Percentiles rank a stretch among this genome's conserved stretches.
Evolutionary conservation across 2,888 invertebrate species (phyloP).

Genomic region (Acrobasis suavella): DNA sequence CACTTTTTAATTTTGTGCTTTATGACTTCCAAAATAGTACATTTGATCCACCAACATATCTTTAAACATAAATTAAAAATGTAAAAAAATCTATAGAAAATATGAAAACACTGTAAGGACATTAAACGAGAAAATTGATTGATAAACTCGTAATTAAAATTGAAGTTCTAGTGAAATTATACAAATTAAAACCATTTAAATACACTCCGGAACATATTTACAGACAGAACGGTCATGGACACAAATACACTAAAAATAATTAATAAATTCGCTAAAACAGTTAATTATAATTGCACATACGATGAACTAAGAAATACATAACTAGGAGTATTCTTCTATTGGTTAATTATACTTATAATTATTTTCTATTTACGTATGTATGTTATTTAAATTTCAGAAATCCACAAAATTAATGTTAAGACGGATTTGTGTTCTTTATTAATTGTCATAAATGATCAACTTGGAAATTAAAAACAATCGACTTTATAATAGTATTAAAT

Average conservation of each 20-base stretch:
- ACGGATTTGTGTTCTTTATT: constrained; percentile 69
- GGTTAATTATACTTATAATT: constrained; percentile 74
- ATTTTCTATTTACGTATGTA: constrained; percentile 78
- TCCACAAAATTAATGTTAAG: constrained; percentile 68
- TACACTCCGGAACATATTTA: constrained; percentile 75
- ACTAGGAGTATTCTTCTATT: constrained; percentile 72
- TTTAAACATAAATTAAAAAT: constrained; percentile 54
- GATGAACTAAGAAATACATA: constrained; percentile 67
- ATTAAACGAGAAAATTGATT: constrained; percentile 46
- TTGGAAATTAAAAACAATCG: constrained; percentile 23
- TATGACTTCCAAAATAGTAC: constrained; percentile 43
- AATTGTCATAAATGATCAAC: constrained; percentile 35
- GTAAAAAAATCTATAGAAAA: constrained; percentile 51
- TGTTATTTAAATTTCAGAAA: constrained; percentile 69
- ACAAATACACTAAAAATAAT: constrained; percentile 62
- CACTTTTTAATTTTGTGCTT: constrained; percentile 30
- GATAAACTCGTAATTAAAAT: constrained; percentile 47
- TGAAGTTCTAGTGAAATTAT: constrained; percentile 52
- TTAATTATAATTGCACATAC: constrained; percentile 66
- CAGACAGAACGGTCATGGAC: constrained; percentile 64
- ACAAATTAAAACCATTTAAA: constrained; percentile 56
- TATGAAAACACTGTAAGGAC: constrained; percentile 53
- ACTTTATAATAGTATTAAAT: constrained; percentile 11
- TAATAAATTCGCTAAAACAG: constrained; percentile 76
- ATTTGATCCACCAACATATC: constrained; percentile 51